phyloP scores from a whole-genome alignment of 2,888 invertebrate genomes.

The Caenorhabditis wallacei region DNA sequence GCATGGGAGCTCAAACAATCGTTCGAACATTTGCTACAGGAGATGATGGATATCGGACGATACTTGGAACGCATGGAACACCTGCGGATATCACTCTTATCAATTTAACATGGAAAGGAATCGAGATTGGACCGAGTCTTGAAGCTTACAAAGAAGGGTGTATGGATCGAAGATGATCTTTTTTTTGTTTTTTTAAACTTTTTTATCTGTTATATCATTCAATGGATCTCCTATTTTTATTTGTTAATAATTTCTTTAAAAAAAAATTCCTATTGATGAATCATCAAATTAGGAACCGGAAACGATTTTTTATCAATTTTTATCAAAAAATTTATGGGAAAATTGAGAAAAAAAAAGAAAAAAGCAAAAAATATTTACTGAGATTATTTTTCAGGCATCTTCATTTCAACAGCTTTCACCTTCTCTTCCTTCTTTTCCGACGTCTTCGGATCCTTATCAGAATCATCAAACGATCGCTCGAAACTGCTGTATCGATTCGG shows the following conservation, averaged over 20 bases:
- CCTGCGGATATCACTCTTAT: constrained; percentile 41
- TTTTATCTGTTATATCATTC: not conserved
- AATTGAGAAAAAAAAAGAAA: not conserved
- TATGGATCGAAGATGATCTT: constrained; percentile 6
- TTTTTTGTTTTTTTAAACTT: not conserved
- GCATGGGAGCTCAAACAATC: constrained; percentile 94
- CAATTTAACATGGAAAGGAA: constrained; percentile 24
- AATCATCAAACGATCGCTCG: constrained; percentile 25
- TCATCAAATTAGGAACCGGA: not conserved
- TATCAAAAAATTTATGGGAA: not conserved
- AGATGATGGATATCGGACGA: constrained; percentile 56
- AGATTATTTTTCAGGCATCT: not conserved
- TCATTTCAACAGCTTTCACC: not conserved
- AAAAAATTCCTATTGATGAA: no score
- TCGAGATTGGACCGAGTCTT: constrained; percentile 12
- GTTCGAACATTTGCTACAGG: constrained; percentile 88
- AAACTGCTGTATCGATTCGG: constrained; percentile 15
- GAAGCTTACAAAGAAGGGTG: constrained; percentile 36
- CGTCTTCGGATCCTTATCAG: not conserved
- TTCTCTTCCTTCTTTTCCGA: not conserved
- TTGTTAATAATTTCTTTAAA: not conserved
- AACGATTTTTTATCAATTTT: not conserved
- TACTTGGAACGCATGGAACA: constrained; percentile 57
- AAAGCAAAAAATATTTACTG: not conserved
- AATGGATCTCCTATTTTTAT: not conserved